Evolutionary conservation across 2,888 invertebrate species (phyloP), one percentile per base, ranked within the genome.

Genomic region (Trichopoda pennipes): DNA sequence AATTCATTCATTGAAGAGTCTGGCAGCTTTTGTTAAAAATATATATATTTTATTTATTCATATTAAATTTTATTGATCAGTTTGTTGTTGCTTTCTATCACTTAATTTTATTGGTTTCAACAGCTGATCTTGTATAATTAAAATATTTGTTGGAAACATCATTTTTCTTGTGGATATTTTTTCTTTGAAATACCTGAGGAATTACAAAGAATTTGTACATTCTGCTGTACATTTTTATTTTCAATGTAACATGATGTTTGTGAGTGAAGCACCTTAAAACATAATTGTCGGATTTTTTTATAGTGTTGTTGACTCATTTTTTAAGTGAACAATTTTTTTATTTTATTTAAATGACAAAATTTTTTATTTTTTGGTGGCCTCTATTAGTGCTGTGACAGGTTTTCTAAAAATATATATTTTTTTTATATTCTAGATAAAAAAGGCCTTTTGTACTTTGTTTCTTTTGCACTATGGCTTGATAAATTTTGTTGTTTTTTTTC

Each of bases 231-330:
- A 6, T 60, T 66, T 49, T 53, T 23, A 12, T 42, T 73, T 66
- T 56, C 21, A 56, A 72, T 58, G 56, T 58, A 44, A 32, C 49
- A 42, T 58, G 23, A 47, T 70, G 6, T 44, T 76, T 51, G 4
- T 56, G 47, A 68, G 53, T 44, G 68, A 74, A 79, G 49, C 55
- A 79, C 72, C 61, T 80, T 51, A 64, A 68, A 68, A 56, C 61
- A 61, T 49, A 38, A 63, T 60, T 58, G 66, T 56, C 21, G 14
- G 6, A 28, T 35, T 17, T 64, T n/a, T 69, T 84, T 79, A 83
- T 81, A 74, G 81, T 79, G 66, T 53, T 75, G 76, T 83, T 84
- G 83, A 83, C 84, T 80, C 76, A 81, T 74, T 28, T 66, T 47
- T 23, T 17, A 56, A 19, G 28, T 28, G 16, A 53, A n/a, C 64